phyloP scores from a whole-genome alignment of 2,888 invertebrate genomes.

The Gastracanthus pulcherrimus region DNA sequence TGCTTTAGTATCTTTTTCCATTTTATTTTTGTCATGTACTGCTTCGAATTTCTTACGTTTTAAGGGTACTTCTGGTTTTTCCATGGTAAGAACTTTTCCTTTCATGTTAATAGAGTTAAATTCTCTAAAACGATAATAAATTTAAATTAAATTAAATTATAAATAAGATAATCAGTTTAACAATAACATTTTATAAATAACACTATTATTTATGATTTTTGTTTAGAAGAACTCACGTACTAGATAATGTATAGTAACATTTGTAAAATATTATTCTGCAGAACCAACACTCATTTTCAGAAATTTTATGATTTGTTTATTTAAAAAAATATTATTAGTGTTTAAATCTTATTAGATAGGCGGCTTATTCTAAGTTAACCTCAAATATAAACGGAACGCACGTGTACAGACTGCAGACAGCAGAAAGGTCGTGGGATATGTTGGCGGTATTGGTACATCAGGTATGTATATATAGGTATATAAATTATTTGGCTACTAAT shows the following conservation, averaged over 20 bases:
- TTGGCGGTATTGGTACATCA: too few relatives aligned
- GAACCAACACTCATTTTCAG: too few relatives aligned
- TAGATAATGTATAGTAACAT: too few relatives aligned
- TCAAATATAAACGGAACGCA: constrained; percentile 44
- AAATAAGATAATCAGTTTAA: not conserved
- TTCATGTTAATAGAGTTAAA: constrained; percentile 5
- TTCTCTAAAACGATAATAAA: too few relatives aligned
- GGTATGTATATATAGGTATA: too few relatives aligned
- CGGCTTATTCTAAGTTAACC: constrained; percentile 36
- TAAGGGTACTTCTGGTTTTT: constrained; percentile 9
- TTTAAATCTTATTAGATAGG: not conserved
- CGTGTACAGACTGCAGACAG: too few relatives aligned
- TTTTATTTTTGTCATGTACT: not conserved
- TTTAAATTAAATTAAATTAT: too few relatives aligned
- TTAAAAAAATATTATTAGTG: not conserved
- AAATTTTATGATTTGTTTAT: not conserved
- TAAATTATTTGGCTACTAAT: too few relatives aligned
- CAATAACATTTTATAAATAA: too few relatives aligned
- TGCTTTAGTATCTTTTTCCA: not conserved
- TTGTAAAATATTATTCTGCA: too few relatives aligned
- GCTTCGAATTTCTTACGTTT: not conserved
- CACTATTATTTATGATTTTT: not conserved
- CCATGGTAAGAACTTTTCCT: constrained; percentile 4
- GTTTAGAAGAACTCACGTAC: too few relatives aligned
- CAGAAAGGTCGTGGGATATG: too few relatives aligned